These are phyloP conservation scores for Sipha flava DNA, from an alignment of 1,140 invertebrate genomes.

Conservation along the genomic window DNA sequence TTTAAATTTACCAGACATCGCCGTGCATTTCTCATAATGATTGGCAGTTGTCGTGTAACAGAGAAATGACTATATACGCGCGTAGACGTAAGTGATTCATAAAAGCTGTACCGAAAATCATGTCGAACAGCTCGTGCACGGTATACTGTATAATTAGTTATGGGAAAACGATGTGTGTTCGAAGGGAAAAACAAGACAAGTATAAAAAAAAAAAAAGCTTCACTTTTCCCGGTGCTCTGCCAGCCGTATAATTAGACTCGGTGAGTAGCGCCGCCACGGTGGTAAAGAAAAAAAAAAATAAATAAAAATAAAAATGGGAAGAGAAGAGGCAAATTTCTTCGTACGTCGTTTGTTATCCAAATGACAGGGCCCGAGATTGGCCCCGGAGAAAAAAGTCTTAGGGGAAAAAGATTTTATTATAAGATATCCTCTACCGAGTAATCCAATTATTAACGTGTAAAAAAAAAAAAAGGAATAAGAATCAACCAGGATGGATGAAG, in stretches of 20 bases:
- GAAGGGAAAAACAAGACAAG: conserved; percentile 13
- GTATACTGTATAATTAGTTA: conserved; percentile 11
- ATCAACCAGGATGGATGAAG: conserved; percentile 5
- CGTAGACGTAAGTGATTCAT: background rate
- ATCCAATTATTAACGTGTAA: conserved; percentile 32
- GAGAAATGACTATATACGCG: background rate
- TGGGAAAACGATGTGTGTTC: conserved; percentile 23
- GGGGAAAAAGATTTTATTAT: conserved; percentile 33
- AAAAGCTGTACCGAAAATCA: background rate
- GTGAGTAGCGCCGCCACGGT: background rate
- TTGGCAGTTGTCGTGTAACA: background rate
- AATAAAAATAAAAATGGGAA: conserved; percentile 22
- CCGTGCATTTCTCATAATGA: background rate
- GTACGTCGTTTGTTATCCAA: conserved; percentile 32
- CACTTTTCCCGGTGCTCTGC: conserved; percentile 11
- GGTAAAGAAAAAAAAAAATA: background rate
- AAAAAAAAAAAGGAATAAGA: conserved; percentile 17
- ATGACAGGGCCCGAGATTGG: conserved; percentile 32
- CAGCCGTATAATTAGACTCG: conserved; percentile 31
- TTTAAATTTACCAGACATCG: background rate
- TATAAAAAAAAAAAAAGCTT: background rate
- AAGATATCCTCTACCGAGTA: conserved; percentile 23
- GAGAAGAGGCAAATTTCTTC: conserved; percentile 25
- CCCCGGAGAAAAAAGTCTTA: conserved; percentile 2
- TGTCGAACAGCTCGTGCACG: background rate